Base-by-base conservation (phyloP, 2,797 vertebrate genomes). In the Gymnodraco acuticeps region DNA sequence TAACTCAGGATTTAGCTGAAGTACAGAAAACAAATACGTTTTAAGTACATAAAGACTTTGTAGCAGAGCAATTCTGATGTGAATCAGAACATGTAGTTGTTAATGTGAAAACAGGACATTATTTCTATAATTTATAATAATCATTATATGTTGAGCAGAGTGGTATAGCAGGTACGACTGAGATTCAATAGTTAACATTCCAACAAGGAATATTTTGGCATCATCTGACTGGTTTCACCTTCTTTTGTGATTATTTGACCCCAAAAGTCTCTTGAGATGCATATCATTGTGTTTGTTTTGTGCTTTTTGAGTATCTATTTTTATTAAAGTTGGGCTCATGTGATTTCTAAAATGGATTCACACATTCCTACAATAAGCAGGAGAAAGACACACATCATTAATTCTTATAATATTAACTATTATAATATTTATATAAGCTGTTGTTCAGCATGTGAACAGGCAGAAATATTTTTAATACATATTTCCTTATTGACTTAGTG, bases 391-490 rank as follows among this genome's bases (percentile, higher is more conserved):
- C 2, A 38, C 33, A 38, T 38, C 33, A 38, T 38, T 38, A 9
- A 38, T 14, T 19, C 27, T 31, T 17, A n/a, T 45, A 43, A 43
- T 13, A 12, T 53, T 2, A 59, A 23, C 60, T 23, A 33, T 83
- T 75, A 10, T 48, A 68, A 67, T 82, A 67, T 82, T 81, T 75
- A 64, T 51, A 20, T 9, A 38, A 73, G 41, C 7, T n/a, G 47
- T 38, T 17, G 56, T 33, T 70, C 16, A 33, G 54, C 75, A 73
- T 8, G 17, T 81, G 72, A 55, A 42, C 51, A 69, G 2, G n/a
- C 75, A 73, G 20, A 48, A 77, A 82, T 88, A 78, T 82, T 88
- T 78, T 74, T 59, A 84, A 67, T 47, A n/a, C 62, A 47, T 59
- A 65, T 86, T 90, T 90, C 84, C 82, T 38, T 84, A 63, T 82